Base-by-base conservation (phyloP, 2,888 invertebrate genomes). In the Coleophora flavipennella region DNA sequence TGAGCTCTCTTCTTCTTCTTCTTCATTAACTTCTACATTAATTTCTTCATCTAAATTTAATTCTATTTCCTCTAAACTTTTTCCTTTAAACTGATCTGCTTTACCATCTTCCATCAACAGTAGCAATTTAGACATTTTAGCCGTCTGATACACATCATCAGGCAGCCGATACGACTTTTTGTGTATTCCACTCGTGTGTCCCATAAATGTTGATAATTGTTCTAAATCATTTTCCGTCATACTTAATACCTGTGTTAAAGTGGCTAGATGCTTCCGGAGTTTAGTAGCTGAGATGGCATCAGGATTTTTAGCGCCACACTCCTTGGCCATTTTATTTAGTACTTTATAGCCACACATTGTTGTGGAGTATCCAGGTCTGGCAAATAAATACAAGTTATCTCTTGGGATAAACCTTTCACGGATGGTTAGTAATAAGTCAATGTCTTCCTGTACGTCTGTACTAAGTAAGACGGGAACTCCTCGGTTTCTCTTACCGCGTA, bases 401-500 rank as follows among this genome's bases (percentile, higher is more conserved):
- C 32, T 33, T 35, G 2, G 8, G 14, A 48, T 38, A 44, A 40
- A 45, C 10, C 32, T 41, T 13, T 41, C 33, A 32, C 46, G 42
- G 26, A 48, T 33, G 8, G 39, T 35, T 28, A 48, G 33, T 13
- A 48, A 8, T 13, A 13, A 37, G 26, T 45, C 32, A 1, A 50
- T 45, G 33, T 50, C 48, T 10, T 45, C 26, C 48, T 51, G 49
- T 1, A 50, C 48, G 32, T 48, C 51, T 13, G 12, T 35, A 31
- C 32, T 50, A 29, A 52, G 46, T 27, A 52, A 13, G 34, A 54
- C 52, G 26, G 52, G 52, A 1, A 54, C 52, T 2, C 44, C 46
- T 31, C 31, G 9, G 10, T n/a, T n/a, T 43, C 46, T 43, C 29
- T 49, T 45, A n/a, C 48, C 45, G 8, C 45, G 31, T 35, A 43